Base-by-base conservation (phyloP, 2,888 invertebrate species). In the Nemoura dubitans region DNA sequence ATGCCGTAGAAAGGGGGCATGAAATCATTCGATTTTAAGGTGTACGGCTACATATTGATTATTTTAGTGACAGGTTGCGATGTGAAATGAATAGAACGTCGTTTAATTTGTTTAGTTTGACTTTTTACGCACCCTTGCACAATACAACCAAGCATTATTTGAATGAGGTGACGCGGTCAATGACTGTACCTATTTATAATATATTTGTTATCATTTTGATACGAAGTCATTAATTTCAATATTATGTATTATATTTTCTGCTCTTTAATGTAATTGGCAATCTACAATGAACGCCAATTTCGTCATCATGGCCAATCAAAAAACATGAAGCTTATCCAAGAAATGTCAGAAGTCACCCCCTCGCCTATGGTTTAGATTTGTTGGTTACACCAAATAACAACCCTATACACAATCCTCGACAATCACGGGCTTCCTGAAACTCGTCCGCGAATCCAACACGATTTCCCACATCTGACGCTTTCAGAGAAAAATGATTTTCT, bases 401-500 rank as follows among this genome's bases (percentile, higher is more conserved):
- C 21, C 59, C 59, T 1, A 59, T 59, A 59, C 59, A 59, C 59
- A 59, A 59, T 59, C 59, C 21, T 21, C 14, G 59, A 59, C 59
- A 59, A 59, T 59, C 59, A 59, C 59, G 59, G 59, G 59, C 59
- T 59, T 59, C 59, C 59, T 59, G 59, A 59, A 59, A 1, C 16
- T 59, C 59, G 59, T 10, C 59, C 16, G 16, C 59, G 59, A 59
- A 1, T 59, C 59, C 10, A n/a, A 14, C 14, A 59, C 59, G 59
- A 59, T 59, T 59, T 59, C 59, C 21, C 59, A 21, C 59, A 21
- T 59, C 59, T 59, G 59, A 59, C 1, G 59, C 59, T 59, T 59
- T 59, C 59, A 10, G 59, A 7, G 59, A 78, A 78, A 78, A 78
- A 78, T 78, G 78, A 27, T 78, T 78, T 78, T 78, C 28, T 14